These are phyloP conservation scores for Dicroscelio sp. DNA, from an alignment of 2,888 invertebrate genomes.

Conservation along the genomic window DNA sequence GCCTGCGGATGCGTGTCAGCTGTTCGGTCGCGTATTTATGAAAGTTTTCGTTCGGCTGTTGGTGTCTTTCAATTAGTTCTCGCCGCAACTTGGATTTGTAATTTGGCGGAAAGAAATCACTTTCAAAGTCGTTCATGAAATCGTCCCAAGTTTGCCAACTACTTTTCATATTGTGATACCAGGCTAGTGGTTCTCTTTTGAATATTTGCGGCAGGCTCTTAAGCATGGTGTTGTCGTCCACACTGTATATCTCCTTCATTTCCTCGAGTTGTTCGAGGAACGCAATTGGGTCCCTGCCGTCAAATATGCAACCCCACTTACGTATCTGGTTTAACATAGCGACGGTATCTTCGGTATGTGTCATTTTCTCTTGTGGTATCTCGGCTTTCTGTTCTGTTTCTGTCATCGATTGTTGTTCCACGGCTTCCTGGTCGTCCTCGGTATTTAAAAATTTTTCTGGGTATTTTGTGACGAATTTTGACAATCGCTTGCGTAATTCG, in stretches of 20 bases:
- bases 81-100: neutral
- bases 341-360: too few species aligned
- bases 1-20: too few species aligned
- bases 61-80: neutral
- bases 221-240: neutral
- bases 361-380: too few species aligned
- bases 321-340: neutral
- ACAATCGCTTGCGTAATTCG: too few species aligned
- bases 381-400: too few species aligned
- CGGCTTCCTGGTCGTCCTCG: too few species aligned
- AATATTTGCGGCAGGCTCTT: neutral
- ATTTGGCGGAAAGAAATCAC: neutral
- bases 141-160: neutral
- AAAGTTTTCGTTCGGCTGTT: neutral
- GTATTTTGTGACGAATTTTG: too few species aligned
- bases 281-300: too few species aligned
- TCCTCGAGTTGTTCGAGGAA: neutral
- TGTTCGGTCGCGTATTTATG: neutral
- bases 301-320: neutral
- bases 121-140: neutral
- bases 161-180: neutral
- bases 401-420: too few species aligned
- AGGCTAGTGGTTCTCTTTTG: neutral
- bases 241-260: neutral
- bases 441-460: too few species aligned